These are phyloP conservation scores for Netelia inedita DNA, from an alignment of 2,888 invertebrate genomes.

Conservation along the genomic window DNA sequence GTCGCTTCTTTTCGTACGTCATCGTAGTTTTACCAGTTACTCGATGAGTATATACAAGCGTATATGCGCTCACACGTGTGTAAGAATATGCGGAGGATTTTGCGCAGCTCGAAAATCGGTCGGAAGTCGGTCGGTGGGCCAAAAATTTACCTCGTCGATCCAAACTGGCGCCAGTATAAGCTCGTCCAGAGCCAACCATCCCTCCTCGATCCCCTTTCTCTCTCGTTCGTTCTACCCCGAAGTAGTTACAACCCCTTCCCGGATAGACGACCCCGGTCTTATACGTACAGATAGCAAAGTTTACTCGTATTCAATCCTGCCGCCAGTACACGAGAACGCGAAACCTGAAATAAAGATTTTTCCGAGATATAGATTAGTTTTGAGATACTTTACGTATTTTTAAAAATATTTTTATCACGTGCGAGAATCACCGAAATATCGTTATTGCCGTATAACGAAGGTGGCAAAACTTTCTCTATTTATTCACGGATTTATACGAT, in stretches of 20 bases:
- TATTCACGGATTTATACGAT: too few relatives aligned
- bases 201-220: neutral
- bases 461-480: too few relatives aligned
- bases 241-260: slow-evolving; percentile 50
- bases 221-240: slow-evolving; percentile 27
- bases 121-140: slow-evolving; percentile 70
- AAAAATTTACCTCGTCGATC: slow-evolving; percentile 67
- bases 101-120: slow-evolving; percentile 65
- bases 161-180: slow-evolving; percentile 64
- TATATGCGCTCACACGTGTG: neutral
- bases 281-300: neutral
- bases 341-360: slow-evolving; percentile 8
- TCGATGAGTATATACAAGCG: slow-evolving; percentile 13
- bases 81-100: slow-evolving; percentile 50
- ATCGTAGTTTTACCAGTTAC: slow-evolving; percentile 45
- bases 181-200: slow-evolving; percentile 48
- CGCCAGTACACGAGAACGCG: slow-evolving; percentile 9
- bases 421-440: neutral
- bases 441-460: too few relatives aligned
- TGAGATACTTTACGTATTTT: neutral
- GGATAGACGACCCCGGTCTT: slow-evolving; percentile 1
- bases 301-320: slow-evolving; percentile 58
- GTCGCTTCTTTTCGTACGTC: slow-evolving; percentile 48
- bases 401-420: neutral
- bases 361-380: slow-evolving; percentile 27